phyloP scores from a whole-genome alignment of 1,140 invertebrate genomes.

The Drosophila sucinea region DNA sequence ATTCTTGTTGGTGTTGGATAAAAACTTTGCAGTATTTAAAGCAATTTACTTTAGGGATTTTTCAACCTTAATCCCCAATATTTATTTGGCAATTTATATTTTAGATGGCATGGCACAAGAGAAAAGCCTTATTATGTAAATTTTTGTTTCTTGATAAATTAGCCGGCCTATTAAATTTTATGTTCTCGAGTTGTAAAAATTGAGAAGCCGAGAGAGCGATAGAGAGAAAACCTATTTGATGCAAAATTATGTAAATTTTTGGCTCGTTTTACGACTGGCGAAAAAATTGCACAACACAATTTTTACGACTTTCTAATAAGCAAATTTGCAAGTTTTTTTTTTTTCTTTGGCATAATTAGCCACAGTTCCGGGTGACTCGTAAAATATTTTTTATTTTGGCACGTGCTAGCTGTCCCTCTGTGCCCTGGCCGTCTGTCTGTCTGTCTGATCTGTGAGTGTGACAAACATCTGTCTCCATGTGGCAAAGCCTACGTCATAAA shows the following conservation, averaged over 20 bases:
- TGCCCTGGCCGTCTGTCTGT: background rate
- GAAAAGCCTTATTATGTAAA: slow-evolving; percentile 43
- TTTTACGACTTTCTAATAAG: slow-evolving; percentile 78
- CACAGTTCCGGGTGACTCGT: slow-evolving; percentile 47
- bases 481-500: slow-evolving; percentile 60
- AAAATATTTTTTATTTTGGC: slow-evolving; percentile 59
- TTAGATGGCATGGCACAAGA: slow-evolving; percentile 9
- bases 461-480: slow-evolving; percentile 51
- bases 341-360: slow-evolving; percentile 70
- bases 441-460: background rate
- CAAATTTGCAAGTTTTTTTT: slow-evolving; percentile 61
- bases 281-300: slow-evolving; percentile 49
- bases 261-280: slow-evolving; percentile 59
- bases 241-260: slow-evolving; percentile 53
- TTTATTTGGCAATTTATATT: background rate
- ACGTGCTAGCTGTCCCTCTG: slow-evolving; percentile 46
- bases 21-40: background rate
- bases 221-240: slow-evolving; percentile 23
- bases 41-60: background rate
- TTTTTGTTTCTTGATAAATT: slow-evolving; percentile 41
- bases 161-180: slow-evolving; percentile 47
- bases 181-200: slow-evolving; percentile 37
- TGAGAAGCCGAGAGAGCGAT: background rate
- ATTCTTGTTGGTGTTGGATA: too few relatives aligned
- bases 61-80: background rate